Evolutionary conservation across 23 tunicate species (phyloP), one percentile per base, ranked within the genome.

Genomic region (Clavelina lepadiformis): DNA sequence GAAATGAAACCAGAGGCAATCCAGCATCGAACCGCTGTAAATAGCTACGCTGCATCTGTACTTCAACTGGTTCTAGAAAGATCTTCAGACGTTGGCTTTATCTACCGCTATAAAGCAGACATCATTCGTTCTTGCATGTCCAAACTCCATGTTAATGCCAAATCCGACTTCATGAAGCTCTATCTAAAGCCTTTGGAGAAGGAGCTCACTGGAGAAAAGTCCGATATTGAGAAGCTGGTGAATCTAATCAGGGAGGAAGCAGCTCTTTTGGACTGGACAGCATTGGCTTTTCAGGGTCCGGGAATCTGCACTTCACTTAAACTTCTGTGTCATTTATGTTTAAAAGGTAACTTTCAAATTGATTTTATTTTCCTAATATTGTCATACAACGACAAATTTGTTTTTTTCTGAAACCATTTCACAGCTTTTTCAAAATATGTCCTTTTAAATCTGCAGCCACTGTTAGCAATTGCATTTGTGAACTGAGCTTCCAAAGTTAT

Each of bases 231-330:
- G 28, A 72, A 67, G 61, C 75, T 87, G 33, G 23, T 56, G 38
- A 46, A 44, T 18, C 30, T 72, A n/a, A 55, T 61, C 45, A 82
- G 73, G 35, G 44, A 36, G 13, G 58, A 71, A 44, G 34, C 61
- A 38, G 33, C 76, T 4, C 49, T 58, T 21, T 49, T 84, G 68
- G 93, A 84, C 44, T 84, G 93, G 93, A 67, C 67, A 25, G 55
- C 85, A 22, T 37, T 86, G 70, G 66, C 64, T 35, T 66, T 53
- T 5, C 65, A 46, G 41, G 95, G 95, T 1, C 87, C 96, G 11
- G 86, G 72, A 44, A 33, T 87, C 3, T 80, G 82, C 61, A 73
- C 71, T 6, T 72, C 86, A 5, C 76, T 87, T 32, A 70, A 82
- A 28, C 18, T 79, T 45, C 49, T 87, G 38, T 80, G 96, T 61